Base-by-base conservation (phyloP, 1,140 invertebrate genomes). In the Dendrolimus punctatus region DNA sequence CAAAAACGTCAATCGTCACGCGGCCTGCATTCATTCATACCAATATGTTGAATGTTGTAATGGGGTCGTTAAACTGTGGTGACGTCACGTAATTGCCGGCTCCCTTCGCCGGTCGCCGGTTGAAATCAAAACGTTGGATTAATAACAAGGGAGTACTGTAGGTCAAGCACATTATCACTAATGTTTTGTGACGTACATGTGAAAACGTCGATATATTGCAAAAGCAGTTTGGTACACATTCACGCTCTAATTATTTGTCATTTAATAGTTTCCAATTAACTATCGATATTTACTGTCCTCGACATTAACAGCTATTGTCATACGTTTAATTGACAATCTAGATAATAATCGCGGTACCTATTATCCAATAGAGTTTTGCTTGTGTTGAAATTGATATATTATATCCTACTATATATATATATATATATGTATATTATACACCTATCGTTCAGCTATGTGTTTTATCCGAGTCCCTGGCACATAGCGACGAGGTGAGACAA, bases 81-180 rank as follows among this genome's bases (percentile, higher is more conserved):
- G 80, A 85, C 82, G 82, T 85, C 80, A 84, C 73, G 71, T 85
- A 85, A 85, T 85, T 82, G 80, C 80, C 76, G 71, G 77, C 68
- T 80, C 80, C 82, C 80, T 78, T 76, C 68, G 69, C 67, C 67
- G 66, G 77, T 74, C 74, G 71, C 64, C 59, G 63, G 66, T 80
- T 76, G 70, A 76, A 83, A 84, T 85, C 82, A 82, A 84, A 84
- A 84, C 73, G 77, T 71, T 70, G 75, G 78, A 81, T 80, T 85
- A 80, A 79, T 85, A 83, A 85, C 78, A 81, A 81, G 77, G 82
- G 82, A 82, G 70, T 67, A 69, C 76, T 80, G 72, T 84, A 85
- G 82, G 82, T 85, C 82, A 85, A 82, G 80, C 72, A 72, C 76
- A 71, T 83, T 81, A 83, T 75, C 73, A 71, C 51, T 61, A 52